These are phyloP conservation scores for Zaprionus taronus DNA, from an alignment of 1,140 invertebrate genomes.

Conservation along the genomic window DNA sequence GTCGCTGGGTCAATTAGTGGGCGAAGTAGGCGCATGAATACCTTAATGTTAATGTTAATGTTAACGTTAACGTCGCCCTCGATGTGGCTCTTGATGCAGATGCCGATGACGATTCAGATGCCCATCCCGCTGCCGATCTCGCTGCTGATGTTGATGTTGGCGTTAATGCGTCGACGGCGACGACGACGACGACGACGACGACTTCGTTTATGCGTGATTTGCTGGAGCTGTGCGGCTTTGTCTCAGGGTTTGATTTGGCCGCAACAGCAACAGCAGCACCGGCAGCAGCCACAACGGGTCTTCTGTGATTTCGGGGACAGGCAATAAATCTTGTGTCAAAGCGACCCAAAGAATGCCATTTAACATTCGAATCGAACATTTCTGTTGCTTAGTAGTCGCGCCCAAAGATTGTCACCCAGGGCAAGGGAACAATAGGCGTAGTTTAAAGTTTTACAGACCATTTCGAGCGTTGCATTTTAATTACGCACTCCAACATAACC, in stretches of 20 bases:
- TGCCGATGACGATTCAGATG: conserved; percentile 38
- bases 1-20: conserved; percentile 78
- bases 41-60: conserved; percentile 65
- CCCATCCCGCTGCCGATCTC: conserved; percentile 52
- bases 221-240: conserved; percentile 44
- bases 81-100: conserved; percentile 41
- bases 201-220: conserved; percentile 76
- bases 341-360: conserved; percentile 58
- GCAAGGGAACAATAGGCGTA: conserved; percentile 68
- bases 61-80: conserved; percentile 56
- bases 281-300: conserved; percentile 54
- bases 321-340: conserved; percentile 72
- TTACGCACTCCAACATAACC: conserved; percentile 42
- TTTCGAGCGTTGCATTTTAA: conserved; percentile 39
- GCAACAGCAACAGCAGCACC: conserved; percentile 30
- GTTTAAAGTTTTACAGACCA: conserved; percentile 50
- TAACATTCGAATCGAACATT: conserved; percentile 57
- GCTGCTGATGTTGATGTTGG: conserved; percentile 37
- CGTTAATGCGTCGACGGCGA: conserved; percentile 34
- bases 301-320: conserved; percentile 78
- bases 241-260: conserved; percentile 43
- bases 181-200: conserved; percentile 4
- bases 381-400: conserved; percentile 54
- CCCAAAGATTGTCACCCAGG: conserved; percentile 33
- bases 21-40: conserved; percentile 82